Evolutionary conservation across 2,797 vertebrate genomes (phyloP).

Genomic region (Xenentodon cancila): DNA sequence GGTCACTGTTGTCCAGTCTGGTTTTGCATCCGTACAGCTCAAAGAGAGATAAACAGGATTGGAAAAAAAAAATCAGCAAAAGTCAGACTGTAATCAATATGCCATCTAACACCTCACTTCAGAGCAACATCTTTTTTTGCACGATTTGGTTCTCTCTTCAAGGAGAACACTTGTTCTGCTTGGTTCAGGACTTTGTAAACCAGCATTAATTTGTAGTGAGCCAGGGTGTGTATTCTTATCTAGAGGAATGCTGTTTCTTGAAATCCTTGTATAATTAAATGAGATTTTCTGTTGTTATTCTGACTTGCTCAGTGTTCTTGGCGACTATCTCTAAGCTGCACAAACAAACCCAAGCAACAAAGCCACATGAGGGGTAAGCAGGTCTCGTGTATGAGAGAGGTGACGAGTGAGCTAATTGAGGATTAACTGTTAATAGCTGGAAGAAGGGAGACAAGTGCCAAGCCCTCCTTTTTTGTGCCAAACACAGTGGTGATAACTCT

Average conservation of each 20-base stretch:
- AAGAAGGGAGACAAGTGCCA: slow-evolving; percentile 57
- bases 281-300: slow-evolving; percentile 16
- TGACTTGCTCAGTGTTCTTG: slow-evolving; percentile 48
- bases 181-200: slow-evolving; percentile 4
- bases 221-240: slow-evolving; percentile 8
- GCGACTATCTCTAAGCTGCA: slow-evolving; percentile 48
- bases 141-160: slow-evolving; percentile 11
- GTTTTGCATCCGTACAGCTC: too few relatives aligned
- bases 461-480: slow-evolving; percentile 50
- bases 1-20: too few relatives aligned
- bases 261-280: slow-evolving; percentile 34
- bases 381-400: slow-evolving; percentile 58
- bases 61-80: too few relatives aligned
- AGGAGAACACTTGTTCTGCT: neutral
- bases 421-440: slow-evolving; percentile 74
- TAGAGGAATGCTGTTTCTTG: slow-evolving; percentile 2
- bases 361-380: slow-evolving; percentile 52
- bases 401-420: slow-evolving; percentile 75
- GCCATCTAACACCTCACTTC: too few relatives aligned
- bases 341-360: slow-evolving; percentile 55
- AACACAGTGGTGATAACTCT: slow-evolving; percentile 32
- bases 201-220: slow-evolving; percentile 18
- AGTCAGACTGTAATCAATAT: too few relatives aligned
- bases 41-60: too few relatives aligned
- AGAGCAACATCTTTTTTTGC: slow-evolving; percentile 1